Base-by-base conservation (phyloP, 2,888 invertebrate species). In the Anoplius nigerrimus region DNA sequence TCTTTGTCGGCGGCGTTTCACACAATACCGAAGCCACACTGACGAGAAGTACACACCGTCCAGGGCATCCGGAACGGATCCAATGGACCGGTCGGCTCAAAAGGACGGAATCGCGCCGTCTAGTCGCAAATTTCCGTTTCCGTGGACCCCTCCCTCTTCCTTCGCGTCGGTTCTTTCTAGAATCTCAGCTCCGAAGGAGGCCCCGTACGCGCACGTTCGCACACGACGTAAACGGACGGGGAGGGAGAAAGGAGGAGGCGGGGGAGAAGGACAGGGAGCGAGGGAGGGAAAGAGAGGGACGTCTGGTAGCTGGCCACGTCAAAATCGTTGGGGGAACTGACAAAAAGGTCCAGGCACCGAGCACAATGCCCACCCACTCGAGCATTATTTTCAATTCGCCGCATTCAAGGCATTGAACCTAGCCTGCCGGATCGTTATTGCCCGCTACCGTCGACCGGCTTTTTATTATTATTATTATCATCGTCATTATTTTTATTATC, bases 341-440 rank as follows among this genome's bases (percentile, higher is more conserved):
- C 69, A 78, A 74, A 79, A 76, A 74, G 54, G 54, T 58, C 69
- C 42, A 27, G 51, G 43, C 67, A 66, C 46, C 53, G 63, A 59
- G 60, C 52, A 74, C 74, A 74, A 74, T 73, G 69, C 51, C 66
- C 70, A 59, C 73, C 72, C 69, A 71, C 73, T 69, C 69, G 21
- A 69, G 62, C 73, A 79, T 82, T 79, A 76, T 80, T 80, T 82
- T 81, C 75, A 76, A 76, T 78, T 75, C 69, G 73, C 27, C 69
- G 66, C 79, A 81, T 81, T 78, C 74, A 79, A 57, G 65, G 70
- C 71, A 76, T 74, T 69, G 76, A 60, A 64, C 64, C 55, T 61
- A 71, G 62, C 65, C 70, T 70, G 78, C 34, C 34, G 11, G 34
- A 34, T 34, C 34, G 11, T 34, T 34, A 34, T 34, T 34, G 34